Base-by-base conservation (phyloP, 2,113 vertebrate species). In the Hippotragus niger region DNA sequence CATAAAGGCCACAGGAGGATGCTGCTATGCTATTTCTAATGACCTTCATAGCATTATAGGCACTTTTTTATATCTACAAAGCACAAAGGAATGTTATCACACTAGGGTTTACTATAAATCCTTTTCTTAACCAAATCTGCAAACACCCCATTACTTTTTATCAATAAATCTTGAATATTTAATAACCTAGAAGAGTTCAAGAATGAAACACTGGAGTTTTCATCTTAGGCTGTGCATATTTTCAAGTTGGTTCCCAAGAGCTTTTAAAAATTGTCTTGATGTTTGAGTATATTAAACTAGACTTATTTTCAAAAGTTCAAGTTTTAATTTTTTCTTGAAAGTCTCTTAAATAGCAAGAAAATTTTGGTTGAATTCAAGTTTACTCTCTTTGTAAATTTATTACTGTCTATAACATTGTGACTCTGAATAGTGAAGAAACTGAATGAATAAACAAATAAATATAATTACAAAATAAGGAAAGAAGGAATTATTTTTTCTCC, bases 401-500 rank as follows among this genome's bases (percentile, higher is more conserved):
- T 96, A 45, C 60, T 90, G 29, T 97, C 96, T 95, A 91, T 96
- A 95, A 98, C 95, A 93, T 89, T 85, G 57, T 96, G 81, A 96
- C 90, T 52, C 50, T 0, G 25, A 88, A 2, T 80, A 83, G 81
- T 83, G n/a, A 40, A 85, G 71, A 91, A 57, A 89, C 36, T 43
- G 16, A 83, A 62, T 89, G 83, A 80, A 67, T 21, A 21, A 15
- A 43, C 45, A 60, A 47, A 67, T 84, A 95, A 90, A 67, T 76
- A 78, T 57, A 64, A 86, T 31, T 80, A 15, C 55, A 74, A 52
- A 85, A 83, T 45, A 82, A 33, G 27, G 52, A 71, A 53, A 82
- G 23, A 96, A 85, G 93, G 47, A 81, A 97, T 91, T 96, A 76
- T 85, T 95, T 21, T 95, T 88, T 43, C 7, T 57, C 80, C 50